A percentile compares a stretch with the other conserved stretches of the same genome.
phyloP scores from a whole-genome alignment of 2,888 invertebrate genomes.

The Leucoma salicis region DNA sequence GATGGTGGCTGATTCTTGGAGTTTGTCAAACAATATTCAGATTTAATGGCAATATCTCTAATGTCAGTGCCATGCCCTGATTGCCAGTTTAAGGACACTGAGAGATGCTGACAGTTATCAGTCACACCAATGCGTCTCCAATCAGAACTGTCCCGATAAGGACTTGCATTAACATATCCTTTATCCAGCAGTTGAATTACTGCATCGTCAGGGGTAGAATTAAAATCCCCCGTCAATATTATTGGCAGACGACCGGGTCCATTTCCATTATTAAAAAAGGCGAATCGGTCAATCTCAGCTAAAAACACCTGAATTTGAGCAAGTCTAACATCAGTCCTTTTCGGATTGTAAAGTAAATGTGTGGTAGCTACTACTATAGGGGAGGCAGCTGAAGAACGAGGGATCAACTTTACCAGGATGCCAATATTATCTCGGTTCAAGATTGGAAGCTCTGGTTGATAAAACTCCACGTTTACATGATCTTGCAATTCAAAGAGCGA shows the following conservation, averaged over 20 bases:
- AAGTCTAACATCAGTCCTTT: constrained; percentile 92
- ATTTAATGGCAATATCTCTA: constrained; percentile 26
- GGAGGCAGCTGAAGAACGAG: constrained; percentile 68
- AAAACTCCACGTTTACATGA: constrained; percentile 79
- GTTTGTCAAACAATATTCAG: not conserved
- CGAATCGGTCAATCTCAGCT: constrained; percentile 91
- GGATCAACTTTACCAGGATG: constrained; percentile 88
- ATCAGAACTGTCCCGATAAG: constrained; percentile 55
- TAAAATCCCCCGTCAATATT: constrained; percentile 19
- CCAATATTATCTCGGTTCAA: constrained; percentile 95
- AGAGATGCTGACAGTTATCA: constrained; percentile 82
- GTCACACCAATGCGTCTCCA: constrained; percentile 80
- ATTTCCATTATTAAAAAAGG: constrained; percentile 68
- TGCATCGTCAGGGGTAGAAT: constrained; percentile 88
- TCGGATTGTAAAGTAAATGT: constrained; percentile 96
- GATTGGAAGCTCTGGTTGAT: constrained; percentile 81
- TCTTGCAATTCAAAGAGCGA: constrained; percentile 82
- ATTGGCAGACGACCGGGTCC: constrained; percentile 20
- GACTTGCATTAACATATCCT: constrained; percentile 81
- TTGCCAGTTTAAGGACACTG: constrained; percentile 68
- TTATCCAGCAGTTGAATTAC: constrained; percentile 86
- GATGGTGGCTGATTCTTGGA: too few species aligned
- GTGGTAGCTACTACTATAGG: constrained; percentile 94
- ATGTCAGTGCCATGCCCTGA: constrained; percentile 51
- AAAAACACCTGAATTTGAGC: constrained; percentile 93